Conservation (phyloP, 2,888 invertebrate genomes). For the Cantharis flavilabris region DNA sequence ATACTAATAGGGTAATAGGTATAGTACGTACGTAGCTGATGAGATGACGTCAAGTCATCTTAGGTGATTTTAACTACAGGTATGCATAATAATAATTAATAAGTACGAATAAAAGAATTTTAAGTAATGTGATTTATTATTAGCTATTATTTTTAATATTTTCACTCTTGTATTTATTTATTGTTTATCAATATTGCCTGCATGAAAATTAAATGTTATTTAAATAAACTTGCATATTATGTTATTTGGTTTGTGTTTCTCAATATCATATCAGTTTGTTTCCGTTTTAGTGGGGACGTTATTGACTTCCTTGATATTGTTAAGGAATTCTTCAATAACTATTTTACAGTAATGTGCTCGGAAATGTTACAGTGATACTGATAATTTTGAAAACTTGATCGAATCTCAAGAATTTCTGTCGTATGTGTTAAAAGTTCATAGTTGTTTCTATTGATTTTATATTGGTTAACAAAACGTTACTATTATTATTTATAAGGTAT, state of each 20-base stretch:
- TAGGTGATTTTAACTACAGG: neutral
- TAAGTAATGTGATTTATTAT: neutral
- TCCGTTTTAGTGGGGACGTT: neutral
- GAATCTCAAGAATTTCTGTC: neutral
- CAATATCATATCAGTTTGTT: neutral
- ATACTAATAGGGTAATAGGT: no score
- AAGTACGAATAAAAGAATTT: neutral
- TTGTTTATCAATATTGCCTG: neutral
- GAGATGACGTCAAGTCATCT: neutral
- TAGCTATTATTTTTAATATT: neutral
- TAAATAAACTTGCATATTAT: neutral
- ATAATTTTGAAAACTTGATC: neutral
- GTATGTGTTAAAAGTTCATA: neutral
- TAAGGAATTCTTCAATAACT: neutral
- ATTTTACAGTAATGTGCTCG: neutral
- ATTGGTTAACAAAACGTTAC: neutral
- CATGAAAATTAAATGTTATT: neutral
- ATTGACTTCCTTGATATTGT: neutral
- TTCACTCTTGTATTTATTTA: neutral
- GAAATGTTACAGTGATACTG: neutral
- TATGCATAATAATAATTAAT: no score
- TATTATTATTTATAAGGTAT: neutral
- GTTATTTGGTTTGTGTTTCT: neutral
- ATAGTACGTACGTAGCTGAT: neutral
- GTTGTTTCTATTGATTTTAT: neutral